Base-by-base conservation (phyloP, 2,888 invertebrate genomes). In the Oligia latruncula region DNA sequence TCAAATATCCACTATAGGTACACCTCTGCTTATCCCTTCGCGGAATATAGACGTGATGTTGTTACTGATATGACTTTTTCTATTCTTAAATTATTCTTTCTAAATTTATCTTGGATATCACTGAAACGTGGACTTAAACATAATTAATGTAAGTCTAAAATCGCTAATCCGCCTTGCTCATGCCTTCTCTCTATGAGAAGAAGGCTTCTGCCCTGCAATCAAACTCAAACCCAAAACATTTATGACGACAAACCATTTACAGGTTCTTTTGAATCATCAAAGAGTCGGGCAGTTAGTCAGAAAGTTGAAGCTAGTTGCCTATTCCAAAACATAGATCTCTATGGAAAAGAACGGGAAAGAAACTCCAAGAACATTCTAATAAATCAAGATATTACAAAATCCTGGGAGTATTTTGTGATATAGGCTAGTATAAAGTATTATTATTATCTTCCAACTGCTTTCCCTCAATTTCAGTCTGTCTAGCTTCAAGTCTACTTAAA, bases 401-500 rank as follows among this genome's bases (percentile, higher is more conserved):
- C 20, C 4, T 23, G 1, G 23, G 23, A 9, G 2, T 23, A 62
- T 35, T 35, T 3, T 13, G 20, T 4, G 0, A 13, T 29, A 29
- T 20, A 70, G 6, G 20, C 20, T 49, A 13, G 0, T 29, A 35
- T 13, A 1, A 35, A 13, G 0, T 29, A 35, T 13, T 4, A 35
- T 71, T 23, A 35, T 35, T 35, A 35, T 55, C 9, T 17, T 5
- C 23, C 6, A 60, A 43, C n/a, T 43, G 23, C 4, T 71, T 71
- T 66, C 17, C 46, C 35, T 77, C 17, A 81, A 76, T 70, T 76
- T 35, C 49, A 76, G 23, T 55, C 3, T 20, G 20, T 66, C 49
- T 62, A 70, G 29, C 20, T 70, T 73, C 35, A 29, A 65, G 29
- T 49, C 55, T 73, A 40, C 3, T 70, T 49, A 46, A 4, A 71